Base-by-base conservation (phyloP, 2,797 vertebrate genomes). In the Mionectes olivaceus region DNA sequence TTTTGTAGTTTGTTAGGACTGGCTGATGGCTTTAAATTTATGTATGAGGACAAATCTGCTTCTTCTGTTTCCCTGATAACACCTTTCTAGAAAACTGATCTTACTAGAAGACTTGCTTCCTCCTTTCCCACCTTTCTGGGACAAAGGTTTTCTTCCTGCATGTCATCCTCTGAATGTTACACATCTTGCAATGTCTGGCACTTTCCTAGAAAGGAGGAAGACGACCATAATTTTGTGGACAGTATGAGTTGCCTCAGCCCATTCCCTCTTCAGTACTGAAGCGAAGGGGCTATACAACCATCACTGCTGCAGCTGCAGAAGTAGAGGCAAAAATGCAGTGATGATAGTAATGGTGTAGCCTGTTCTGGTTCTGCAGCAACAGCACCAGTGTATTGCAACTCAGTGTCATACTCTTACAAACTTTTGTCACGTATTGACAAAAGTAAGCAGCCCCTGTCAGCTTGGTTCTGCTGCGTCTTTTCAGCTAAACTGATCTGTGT, bases 201-300 rank as follows among this genome's bases (percentile, higher is more conserved):
- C 25, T 47, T 55, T 35, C 23, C 22, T 59, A 8, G 50, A 55
- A 61, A 25, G 22, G 19, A 55, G 2, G 3, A 53, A 37, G 50
- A 32, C 18, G 41, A 0, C 44, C 13, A 3, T 64, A 1, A 0
- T 74, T 84, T 52, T 35, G 41, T 18, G 39, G n/a, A 49, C 30
- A 6, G 2, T 13, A 13, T 6, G 60, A 86, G 61, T 68, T 86
- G 46, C n/a, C 30, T 80, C 24, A 63, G 24, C 33, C 22, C 5
- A 0, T 71, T 75, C 24, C 21, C 8, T 83, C 56, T 70, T 46
- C 14, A 25, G 12, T 68, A 55, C 63, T 76, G 61, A 88, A 60
- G 73, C 37, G 30, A 37, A 67, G 70, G n/a, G 30, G 11, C 46
- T 87, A 27, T 23, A 35, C 18, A 39, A 1, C 18, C 39, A 25